Evolutionary conservation across 2,797 vertebrate species (phyloP), one percentile per base, ranked within the genome.

Genomic region (Liparis tanakae): DNA sequence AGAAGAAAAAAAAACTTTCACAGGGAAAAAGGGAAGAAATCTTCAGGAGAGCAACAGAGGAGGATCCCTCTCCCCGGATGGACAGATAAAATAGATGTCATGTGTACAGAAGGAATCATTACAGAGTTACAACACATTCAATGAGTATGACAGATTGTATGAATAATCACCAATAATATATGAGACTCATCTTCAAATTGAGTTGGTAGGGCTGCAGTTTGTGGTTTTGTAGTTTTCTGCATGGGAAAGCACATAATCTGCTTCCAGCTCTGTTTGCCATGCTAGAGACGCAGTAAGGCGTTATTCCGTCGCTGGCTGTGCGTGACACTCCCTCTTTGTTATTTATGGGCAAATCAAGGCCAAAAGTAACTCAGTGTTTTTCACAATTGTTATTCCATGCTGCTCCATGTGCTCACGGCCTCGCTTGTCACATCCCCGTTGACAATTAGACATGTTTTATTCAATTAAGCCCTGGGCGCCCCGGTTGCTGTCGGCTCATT

Each of bases 381-480:
- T 48, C 20, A 51, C 51, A 55, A 79, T 84, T 90, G 77, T 86
- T 85, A 84, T 89, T 86, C 87, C 1, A 3, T 0, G 44, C 70
- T 18, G 72, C 79, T 77, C 54, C 1, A 6, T 25, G 63, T 50
- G 67, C 39, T 8, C 74, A 53, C 36, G 66, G 76, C 74, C 80
- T 81, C 34, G 34, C 75, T 83, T 46, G 72, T 91, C 86, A 83
- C 61, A 44, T 85, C 84, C 63, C 81, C 61, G 30, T 76, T 79
- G 87, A 92, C 90, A 93, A 93, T 93, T 90, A 93, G 88, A 87
- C 81, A 90, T 89, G 83, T 92, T 94, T 93, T 90, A 92, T 92
- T 94, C 91, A 93, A 89, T 92, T 88, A 92, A 81, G 88, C 84
- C 87, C 67, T 43, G 30, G 43, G 75, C 74, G 7, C 63, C 63